Percentiles rank a stretch among this genome's conserved stretches.
These are phyloP conservation scores for Herpetotheres cachinnans DNA, from an alignment of 2,113 vertebrate genomes.

Conservation along the genomic window DNA sequence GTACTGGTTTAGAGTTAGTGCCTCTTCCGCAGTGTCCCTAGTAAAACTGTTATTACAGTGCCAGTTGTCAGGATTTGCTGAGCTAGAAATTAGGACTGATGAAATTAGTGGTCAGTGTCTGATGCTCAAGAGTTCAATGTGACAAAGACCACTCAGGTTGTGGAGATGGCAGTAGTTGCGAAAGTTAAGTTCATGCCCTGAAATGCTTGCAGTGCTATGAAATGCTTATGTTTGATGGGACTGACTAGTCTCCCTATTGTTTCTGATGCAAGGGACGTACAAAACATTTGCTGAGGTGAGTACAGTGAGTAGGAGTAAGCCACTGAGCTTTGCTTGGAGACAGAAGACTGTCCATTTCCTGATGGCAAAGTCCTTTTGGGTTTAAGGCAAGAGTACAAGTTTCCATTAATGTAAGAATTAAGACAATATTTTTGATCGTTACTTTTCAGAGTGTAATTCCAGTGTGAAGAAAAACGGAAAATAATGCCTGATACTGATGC, in stretches of 20 bases:
- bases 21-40: neutral
- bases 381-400: neutral
- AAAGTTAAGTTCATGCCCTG: fast-evolving
- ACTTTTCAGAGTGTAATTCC: neutral
- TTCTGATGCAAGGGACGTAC: neutral
- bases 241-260: neutral
- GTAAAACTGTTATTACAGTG: neutral
- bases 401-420: neutral
- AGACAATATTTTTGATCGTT: neutral
- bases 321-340: neutral
- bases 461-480: neutral
- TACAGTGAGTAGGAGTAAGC: neutral
- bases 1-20: neutral
- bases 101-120: neutral
- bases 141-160: neutral
- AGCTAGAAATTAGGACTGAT: neutral
- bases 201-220: neutral
- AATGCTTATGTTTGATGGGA: neutral
- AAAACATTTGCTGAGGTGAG: neutral
- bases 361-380: neutral
- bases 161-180: neutral
- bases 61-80: neutral
- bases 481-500: fast-evolving
- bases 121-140: neutral
- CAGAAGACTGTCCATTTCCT: neutral